Base-by-base conservation (phyloP, 2,113 vertebrate genomes). In the Motacilla tschutschensis region DNA sequence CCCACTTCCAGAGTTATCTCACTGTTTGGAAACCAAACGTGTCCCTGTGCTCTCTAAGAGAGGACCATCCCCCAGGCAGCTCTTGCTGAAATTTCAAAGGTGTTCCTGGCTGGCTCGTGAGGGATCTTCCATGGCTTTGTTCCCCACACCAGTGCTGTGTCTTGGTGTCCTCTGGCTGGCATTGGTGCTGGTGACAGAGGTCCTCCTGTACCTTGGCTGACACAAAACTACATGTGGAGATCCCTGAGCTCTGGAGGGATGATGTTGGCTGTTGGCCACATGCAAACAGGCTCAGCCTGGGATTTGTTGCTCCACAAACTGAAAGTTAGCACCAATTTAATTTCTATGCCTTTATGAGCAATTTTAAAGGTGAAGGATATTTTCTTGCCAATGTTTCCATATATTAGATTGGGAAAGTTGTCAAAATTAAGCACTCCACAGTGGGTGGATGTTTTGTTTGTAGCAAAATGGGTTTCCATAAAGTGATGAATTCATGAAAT, bases 401-500 rank as follows among this genome's bases (percentile, higher is more conserved):
- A 29, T 55, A 57, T 55, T 67, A 63, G 75, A 89, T 66, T 87
- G 50, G 72, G 66, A 81, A 94, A 92, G 78, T 92, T 92, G 81
- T 85, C 87, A 85, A 89, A 94, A 96, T 95, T 76, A 90, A 88
- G 92, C 93, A 62, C 36, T 17, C 83, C 84, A 70, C 76, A 79
- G 82, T 92, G 87, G 92, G 84, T 91, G 70, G 79, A 88, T 65
- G 35, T 47, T 83, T 79, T 75, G 46, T 90, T 92, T 94, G 66
- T 40, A 87, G 57, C 91, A 79, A 92, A 81, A 86, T 90, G 76
- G 5, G 26, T 79, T 93, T 91, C 79, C 77, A 85, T 93, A 85
- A 95, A 85, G 47, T 92, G 93, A 93, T 83, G 75, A 91, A 55
- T 87, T 94, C 81, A 82, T 84, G 79, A 90, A 94, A 87, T 85